Evolutionary conservation across 2,797 vertebrate genomes (phyloP).

Genomic region (Tadarida brasiliensis): DNA sequence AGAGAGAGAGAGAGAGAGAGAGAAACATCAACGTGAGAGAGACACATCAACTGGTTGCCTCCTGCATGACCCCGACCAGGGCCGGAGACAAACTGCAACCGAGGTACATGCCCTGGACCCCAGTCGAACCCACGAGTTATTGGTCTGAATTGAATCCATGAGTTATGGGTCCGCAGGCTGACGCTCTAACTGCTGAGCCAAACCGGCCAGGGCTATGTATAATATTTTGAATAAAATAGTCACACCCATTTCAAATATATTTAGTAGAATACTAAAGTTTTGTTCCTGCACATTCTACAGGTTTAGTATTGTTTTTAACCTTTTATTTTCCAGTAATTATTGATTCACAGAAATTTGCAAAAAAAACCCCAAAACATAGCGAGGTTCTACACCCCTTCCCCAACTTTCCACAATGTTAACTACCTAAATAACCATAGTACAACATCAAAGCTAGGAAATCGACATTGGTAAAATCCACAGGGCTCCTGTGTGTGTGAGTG

Average conservation of each 20-base stretch:
- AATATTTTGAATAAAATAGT: constrained; percentile 37
- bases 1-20: no score
- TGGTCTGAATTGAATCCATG: no score
- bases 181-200: no score
- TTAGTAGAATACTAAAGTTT: background rate
- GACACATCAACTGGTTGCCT: no score
- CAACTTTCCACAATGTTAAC: background rate
- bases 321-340: background rate
- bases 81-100: no score
- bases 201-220: background rate
- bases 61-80: no score
- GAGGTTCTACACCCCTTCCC: background rate
- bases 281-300: background rate
- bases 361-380: background rate
- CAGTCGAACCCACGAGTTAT: no score
- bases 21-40: no score
- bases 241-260: background rate
- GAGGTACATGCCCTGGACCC: no score
- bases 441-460: background rate
- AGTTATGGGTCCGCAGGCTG: no score
- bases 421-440: background rate
- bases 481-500: rapidly evolving
- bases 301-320: background rate
- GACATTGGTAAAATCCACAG: background rate
- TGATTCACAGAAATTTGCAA: background rate